These are phyloP conservation scores for Rhea americana DNA, from an alignment of 2,113 vertebrate genomes.

Conservation along the genomic window DNA sequence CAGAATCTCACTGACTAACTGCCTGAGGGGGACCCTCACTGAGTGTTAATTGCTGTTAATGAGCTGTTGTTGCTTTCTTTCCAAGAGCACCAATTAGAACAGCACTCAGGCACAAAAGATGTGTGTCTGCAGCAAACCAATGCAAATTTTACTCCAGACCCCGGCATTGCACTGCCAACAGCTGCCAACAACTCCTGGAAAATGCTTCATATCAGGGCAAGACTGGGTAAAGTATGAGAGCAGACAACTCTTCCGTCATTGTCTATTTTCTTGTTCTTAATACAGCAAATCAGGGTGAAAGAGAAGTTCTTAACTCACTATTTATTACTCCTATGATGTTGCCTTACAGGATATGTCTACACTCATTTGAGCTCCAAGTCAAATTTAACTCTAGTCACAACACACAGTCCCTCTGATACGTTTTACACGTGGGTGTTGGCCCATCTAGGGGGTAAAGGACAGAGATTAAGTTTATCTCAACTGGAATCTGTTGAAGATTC, in stretches of 20 bases:
- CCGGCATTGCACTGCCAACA: not conserved
- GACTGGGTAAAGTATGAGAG: not conserved
- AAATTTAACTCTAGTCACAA: not conserved
- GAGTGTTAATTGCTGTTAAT: conserved; percentile 67
- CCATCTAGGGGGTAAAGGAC: not conserved
- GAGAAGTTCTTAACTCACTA: not conserved
- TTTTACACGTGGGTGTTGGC: fast-evolving
- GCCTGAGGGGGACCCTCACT: conserved; percentile 34
- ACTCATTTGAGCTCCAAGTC: not conserved
- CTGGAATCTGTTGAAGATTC: not conserved
- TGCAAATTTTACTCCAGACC: not conserved
- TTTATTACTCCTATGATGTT: not conserved
- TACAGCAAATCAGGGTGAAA: not conserved
- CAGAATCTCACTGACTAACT: conserved; percentile 43
- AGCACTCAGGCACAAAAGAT: not conserved
- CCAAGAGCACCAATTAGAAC: conserved; percentile 43
- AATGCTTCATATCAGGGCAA: not conserved
- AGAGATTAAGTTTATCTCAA: not conserved
- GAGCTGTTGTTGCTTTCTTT: conserved; percentile 55
- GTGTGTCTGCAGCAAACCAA: not conserved
- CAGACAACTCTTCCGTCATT: not conserved
- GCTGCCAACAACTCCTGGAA: not conserved
- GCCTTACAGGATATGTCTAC: not conserved
- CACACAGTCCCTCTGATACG: fast-evolving
- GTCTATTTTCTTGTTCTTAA: not conserved